Percentiles rank a stretch among this genome's conserved stretches.
phyloP scores from a whole-genome alignment of 1,140 invertebrate genomes.

The Elymnias hypermnestra region DNA sequence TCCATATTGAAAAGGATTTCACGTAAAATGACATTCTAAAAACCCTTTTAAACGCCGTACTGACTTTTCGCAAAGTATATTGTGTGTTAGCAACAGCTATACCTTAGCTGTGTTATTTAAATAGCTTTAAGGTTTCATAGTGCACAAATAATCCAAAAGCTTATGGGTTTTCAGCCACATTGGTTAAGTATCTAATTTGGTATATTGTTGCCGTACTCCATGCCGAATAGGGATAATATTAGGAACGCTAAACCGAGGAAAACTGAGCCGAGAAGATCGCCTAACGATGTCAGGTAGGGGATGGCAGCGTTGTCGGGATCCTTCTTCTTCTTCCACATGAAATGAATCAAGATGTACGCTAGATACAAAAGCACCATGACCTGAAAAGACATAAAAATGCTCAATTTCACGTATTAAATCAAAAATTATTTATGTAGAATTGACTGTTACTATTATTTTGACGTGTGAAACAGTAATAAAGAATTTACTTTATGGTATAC shows the following conservation, averaged over 20 bases:
- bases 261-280: constrained; percentile 93
- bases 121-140: too few species aligned
- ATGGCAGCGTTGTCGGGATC: constrained; percentile 99
- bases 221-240: constrained; percentile 83
- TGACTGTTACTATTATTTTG: too few species aligned
- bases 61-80: too few species aligned
- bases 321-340: constrained; percentile 93
- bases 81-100: too few species aligned
- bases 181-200: constrained; percentile 19
- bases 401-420: too few species aligned
- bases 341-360: constrained; percentile 91
- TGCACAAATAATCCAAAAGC: constrained; percentile 4
- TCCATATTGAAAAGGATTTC: neutral
- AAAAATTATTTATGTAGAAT: too few species aligned
- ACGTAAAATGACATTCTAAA: too few species aligned
- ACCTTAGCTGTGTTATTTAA: too few species aligned
- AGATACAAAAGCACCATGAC: constrained; percentile 88
- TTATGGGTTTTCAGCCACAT: constrained; percentile 18
- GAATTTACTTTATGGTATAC: too few species aligned
- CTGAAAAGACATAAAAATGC: too few species aligned
- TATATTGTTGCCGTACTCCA: constrained; percentile 73
- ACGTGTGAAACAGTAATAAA: too few species aligned
- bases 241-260: constrained; percentile 91
- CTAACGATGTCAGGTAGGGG: constrained; percentile 95
- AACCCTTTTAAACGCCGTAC: too few species aligned